Evolutionary conservation across 2,888 invertebrate species (phyloP).

Genomic region (Heliconius sara): DNA sequence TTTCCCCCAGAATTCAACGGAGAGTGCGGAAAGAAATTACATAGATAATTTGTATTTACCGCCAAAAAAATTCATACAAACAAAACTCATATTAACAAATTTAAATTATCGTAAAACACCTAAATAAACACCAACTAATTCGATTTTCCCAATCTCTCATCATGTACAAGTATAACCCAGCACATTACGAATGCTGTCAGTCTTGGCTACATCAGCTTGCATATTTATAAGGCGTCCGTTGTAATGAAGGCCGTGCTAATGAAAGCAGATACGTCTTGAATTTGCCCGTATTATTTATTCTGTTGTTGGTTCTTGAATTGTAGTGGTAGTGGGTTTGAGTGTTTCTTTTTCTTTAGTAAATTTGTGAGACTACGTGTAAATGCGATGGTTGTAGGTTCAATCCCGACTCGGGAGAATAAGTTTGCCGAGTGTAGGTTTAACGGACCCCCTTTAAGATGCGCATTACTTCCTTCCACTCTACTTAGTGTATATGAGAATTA

Average conservation of each 20-base stretch:
- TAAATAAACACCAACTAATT: neutral
- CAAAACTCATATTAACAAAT: neutral
- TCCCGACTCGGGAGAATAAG: neutral
- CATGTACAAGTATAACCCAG: slow-evolving; percentile 38
- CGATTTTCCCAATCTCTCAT: neutral
- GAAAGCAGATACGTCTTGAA: slow-evolving; percentile 46
- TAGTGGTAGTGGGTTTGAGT: neutral
- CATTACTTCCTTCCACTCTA: too few species aligned
- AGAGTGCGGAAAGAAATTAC: too few species aligned
- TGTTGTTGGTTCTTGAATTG: neutral
- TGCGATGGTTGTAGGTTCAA: neutral
- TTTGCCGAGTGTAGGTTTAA: too few species aligned
- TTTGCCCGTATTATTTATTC: slow-evolving; percentile 41
- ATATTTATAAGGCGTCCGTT: slow-evolving; percentile 53
- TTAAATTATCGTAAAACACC: neutral
- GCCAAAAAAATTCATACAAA: too few species aligned
- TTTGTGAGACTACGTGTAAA: too few species aligned
- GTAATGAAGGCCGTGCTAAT: slow-evolving; percentile 46
- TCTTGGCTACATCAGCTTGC: slow-evolving; percentile 49
- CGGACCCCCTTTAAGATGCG: too few species aligned
- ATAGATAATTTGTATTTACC: too few species aligned
- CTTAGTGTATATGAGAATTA: too few species aligned
- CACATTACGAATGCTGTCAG: slow-evolving; percentile 49
- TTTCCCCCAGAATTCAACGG: too few species aligned
- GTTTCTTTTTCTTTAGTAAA: neutral